Evolutionary conservation across 2,113 vertebrate species (phyloP), one percentile per base, ranked within the genome.

Genomic region (Colaptes auratus): DNA sequence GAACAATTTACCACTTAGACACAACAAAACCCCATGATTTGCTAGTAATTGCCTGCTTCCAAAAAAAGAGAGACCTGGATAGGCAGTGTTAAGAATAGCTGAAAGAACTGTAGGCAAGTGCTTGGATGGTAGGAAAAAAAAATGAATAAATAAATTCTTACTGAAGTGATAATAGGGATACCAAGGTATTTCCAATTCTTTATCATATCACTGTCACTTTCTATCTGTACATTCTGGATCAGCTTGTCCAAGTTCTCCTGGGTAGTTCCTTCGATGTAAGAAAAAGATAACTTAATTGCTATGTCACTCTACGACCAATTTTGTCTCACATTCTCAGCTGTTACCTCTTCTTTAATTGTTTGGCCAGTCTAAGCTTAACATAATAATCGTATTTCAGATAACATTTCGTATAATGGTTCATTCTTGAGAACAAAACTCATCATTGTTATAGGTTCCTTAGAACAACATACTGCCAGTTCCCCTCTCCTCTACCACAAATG

Each of bases 221-320:
- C 98, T 84, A 99, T 99, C 93, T 98, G 99, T 56, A 99, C 99
- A 77, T 99, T 98, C 96, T 99, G 99, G 96, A 99, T 99, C 79
- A 99, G 98, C 94, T 99, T 99, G 93, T 98, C 99, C 93, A 99
- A 97, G 96, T 99, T 99, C 95, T 99, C 99, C 70, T 99, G 98
- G 3, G 99, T 99, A 76, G 99, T 99, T 96, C 99, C 99, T 99
- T 97, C 58, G 65, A 89, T 3, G 65, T 3, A 94, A 46, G 15
- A 42, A 91, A 86, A 87, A 91, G 39, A 93, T 6, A 82, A 67
- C 28, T 88, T 59, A 36, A 60, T 79, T 85, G 89, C 27, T 25
- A 64, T 2, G 6, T 35, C 59, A 82, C 39, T 65, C 7, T 27
- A 70, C 53, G 30, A 67, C 10, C 35, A 65, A 4, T 55, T 93